Conservation (phyloP, 2,888 invertebrate species). For the Tenthredo amoena region DNA sequence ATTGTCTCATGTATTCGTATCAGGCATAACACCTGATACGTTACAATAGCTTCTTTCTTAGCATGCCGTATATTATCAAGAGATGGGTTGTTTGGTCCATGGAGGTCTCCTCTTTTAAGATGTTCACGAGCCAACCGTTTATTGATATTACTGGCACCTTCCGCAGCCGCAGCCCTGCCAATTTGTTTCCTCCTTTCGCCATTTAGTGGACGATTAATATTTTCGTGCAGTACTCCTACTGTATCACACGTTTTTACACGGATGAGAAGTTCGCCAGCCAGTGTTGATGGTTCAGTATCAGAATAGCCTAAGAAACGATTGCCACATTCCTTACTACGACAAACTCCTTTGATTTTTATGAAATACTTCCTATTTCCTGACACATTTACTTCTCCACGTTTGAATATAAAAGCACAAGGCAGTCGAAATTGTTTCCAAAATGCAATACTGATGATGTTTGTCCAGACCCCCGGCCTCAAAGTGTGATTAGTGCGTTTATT, state of each 20-base stretch:
- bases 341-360: neutral
- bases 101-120: neutral
- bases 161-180: neutral
- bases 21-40: no score
- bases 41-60: neutral
- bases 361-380: neutral
- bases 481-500: slow-evolving; percentile 4
- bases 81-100: neutral
- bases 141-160: neutral
- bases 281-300: neutral
- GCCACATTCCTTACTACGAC: neutral
- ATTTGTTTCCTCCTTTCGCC: neutral
- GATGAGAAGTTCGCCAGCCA: neutral
- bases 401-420: slow-evolving; percentile 52
- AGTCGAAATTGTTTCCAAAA: slow-evolving; percentile 51
- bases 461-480: slow-evolving; percentile 49
- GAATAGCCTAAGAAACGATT: neutral
- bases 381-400: neutral
- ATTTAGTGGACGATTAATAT: neutral
- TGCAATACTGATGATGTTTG: slow-evolving; percentile 46
- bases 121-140: neutral
- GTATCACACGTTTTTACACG: neutral
- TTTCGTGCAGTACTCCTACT: neutral
- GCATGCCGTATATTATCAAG: slow-evolving; percentile 5
- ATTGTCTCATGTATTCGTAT: no score